Percentiles rank a stretch among this genome's conserved stretches.
phyloP scores from a whole-genome alignment of 2,888 invertebrate species.

The Drosophila sordidapex region DNA sequence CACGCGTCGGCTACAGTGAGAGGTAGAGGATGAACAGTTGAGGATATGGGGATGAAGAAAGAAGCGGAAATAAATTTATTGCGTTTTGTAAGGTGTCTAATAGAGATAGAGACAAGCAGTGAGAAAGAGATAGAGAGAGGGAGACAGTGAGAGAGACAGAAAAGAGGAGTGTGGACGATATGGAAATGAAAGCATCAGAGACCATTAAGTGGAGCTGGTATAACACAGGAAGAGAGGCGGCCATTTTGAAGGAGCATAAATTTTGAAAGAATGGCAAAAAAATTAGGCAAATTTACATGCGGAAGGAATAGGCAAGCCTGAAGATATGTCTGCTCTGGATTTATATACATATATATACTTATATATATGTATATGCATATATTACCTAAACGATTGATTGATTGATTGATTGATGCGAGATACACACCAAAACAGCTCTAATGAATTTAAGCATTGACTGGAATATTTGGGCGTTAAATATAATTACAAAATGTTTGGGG shows the following conservation, averaged over 20 bases:
- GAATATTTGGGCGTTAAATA: conserved; percentile 6
- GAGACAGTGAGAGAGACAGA: background rate
- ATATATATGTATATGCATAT: background rate
- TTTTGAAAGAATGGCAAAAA: background rate
- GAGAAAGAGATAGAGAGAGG: background rate
- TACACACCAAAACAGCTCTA: background rate
- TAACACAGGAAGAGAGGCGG: background rate
- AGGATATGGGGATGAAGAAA: background rate
- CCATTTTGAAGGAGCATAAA: background rate
- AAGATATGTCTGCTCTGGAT: background rate
- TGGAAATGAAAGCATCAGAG: background rate
- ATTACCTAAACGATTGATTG: background rate
- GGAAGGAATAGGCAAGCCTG: background rate
- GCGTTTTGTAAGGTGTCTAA: background rate
- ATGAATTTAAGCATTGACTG: conserved; percentile 22
- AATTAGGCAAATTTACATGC: background rate
- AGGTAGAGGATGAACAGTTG: background rate
- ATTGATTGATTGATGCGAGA: background rate
- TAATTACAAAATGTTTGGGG: background rate
- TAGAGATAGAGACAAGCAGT: background rate
- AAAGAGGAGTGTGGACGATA: background rate
- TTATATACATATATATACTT: background rate
- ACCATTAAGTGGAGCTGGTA: background rate
- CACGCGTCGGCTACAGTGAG: background rate
- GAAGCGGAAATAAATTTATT: background rate